Conservation (phyloP, 2,797 vertebrate species). For the Denticeps clupeoides region DNA sequence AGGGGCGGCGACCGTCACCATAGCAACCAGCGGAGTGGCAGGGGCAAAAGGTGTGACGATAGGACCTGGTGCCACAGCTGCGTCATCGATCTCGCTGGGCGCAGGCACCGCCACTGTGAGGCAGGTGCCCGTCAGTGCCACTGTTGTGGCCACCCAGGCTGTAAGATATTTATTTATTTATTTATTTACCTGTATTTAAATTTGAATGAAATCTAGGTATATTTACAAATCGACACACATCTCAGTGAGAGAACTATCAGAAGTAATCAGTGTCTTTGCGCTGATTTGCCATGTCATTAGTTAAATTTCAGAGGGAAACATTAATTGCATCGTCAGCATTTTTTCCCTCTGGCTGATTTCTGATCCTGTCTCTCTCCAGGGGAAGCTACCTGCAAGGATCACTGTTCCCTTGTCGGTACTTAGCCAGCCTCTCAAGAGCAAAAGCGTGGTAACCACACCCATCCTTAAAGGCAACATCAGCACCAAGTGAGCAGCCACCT, state of each 20-base stretch:
- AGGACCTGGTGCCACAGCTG: constrained; percentile 60
- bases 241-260: no score
- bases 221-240: no score
- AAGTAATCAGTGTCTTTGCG: no score
- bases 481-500: constrained; percentile 88
- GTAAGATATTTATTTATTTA: constrained; percentile 53
- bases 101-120: constrained; percentile 67
- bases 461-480: constrained; percentile 91
- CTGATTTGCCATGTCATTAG: no score
- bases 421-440: constrained; percentile 91
- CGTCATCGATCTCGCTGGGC: constrained; percentile 69
- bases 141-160: constrained; percentile 78
- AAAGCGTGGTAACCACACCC: constrained; percentile 82
- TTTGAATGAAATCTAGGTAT: not conserved
- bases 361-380: constrained; percentile 53
- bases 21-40: constrained; percentile 67
- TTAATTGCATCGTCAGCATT: no score
- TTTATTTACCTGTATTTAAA: not conserved
- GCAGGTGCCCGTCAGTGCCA: constrained; percentile 77
- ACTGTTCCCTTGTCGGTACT: constrained; percentile 92
- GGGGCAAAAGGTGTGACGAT: constrained; percentile 73
- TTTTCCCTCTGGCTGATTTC: no score
- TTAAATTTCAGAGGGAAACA: no score
- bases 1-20: constrained; percentile 61
- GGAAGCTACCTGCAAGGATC: constrained; percentile 85